These are phyloP conservation scores for Cynodonichthys magdalenae DNA, from an alignment of 2,797 vertebrate species.

Conservation along the genomic window DNA sequence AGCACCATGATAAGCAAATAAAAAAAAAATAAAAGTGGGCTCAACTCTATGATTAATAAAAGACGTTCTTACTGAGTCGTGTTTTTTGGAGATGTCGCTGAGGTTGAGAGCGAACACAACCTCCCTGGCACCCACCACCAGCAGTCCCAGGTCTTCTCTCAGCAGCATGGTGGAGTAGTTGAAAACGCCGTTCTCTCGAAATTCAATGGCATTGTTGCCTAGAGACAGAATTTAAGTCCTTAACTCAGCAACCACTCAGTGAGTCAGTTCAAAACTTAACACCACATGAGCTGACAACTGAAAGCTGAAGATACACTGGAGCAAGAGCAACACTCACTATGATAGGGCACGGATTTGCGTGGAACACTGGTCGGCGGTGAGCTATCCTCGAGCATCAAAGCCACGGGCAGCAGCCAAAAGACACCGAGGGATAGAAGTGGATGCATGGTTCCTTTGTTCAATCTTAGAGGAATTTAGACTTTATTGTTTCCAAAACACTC, in stretches of 20 bases:
- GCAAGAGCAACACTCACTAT: constrained; percentile 67
- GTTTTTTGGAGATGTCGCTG: constrained; percentile 72
- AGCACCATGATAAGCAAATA: constrained; percentile 7
- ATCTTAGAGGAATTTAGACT: constrained; percentile 42
- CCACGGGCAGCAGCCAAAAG: constrained; percentile 64
- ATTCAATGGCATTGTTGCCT: constrained; percentile 69
- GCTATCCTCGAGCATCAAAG: constrained; percentile 44
- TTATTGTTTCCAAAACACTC: constrained; percentile 57
- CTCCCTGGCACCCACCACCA: constrained; percentile 82
- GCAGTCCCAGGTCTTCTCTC: constrained; percentile 74
- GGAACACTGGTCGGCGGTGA: constrained; percentile 52
- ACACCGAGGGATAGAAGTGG: constrained; percentile 55
- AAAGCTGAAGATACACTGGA: constrained; percentile 24
- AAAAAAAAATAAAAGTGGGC: not conserved
- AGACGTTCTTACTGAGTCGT: constrained; percentile 68
- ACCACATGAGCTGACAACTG: not conserved
- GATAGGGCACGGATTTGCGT: constrained; percentile 76
- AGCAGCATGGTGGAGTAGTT: constrained; percentile 82
- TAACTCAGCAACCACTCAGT: constrained; percentile 8
- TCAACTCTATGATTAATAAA: not conserved
- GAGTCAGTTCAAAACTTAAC: not conserved
- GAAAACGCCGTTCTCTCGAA: constrained; percentile 71
- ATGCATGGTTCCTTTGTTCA: constrained; percentile 68
- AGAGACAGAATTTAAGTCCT: constrained; percentile 17
- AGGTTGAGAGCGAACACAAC: constrained; percentile 82